Evolutionary conservation across 1,140 invertebrate genomes (phyloP).

Genomic region (Dinoponera quadriceps): DNA sequence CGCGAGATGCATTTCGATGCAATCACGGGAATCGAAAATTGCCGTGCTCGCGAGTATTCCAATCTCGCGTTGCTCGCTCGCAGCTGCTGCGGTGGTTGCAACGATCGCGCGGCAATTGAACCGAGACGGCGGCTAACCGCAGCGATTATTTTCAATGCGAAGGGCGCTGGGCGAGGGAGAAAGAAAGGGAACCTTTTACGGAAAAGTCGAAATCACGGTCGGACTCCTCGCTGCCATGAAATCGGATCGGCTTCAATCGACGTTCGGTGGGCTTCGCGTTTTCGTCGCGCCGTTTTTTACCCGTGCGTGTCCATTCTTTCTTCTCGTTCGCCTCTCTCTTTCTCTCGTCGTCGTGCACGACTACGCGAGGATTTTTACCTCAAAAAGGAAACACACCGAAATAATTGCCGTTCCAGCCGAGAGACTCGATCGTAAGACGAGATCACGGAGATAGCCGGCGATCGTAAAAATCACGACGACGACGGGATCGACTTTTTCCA

Average conservation of each 20-base stretch:
- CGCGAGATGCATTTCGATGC: neutral
- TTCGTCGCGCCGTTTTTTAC: conserved; percentile 53
- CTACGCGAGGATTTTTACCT: conserved; percentile 34
- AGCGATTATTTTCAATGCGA: conserved; percentile 64
- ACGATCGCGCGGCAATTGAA: conserved; percentile 59
- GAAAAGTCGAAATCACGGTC: conserved; percentile 55
- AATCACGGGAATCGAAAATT: conserved; percentile 46
- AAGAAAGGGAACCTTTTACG: conserved; percentile 34
- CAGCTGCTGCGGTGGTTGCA: conserved; percentile 32
- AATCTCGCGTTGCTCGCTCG: conserved; percentile 30
- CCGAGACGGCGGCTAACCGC: conserved; percentile 61
- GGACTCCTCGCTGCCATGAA: conserved; percentile 16
- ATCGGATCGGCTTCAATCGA: conserved; percentile 29
- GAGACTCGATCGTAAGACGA: neutral
- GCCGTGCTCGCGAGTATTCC: conserved; percentile 37
- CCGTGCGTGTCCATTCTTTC: neutral
- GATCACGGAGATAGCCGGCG: conserved; percentile 9
- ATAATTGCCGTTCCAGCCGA: neutral
- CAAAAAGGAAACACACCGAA: conserved; percentile 25
- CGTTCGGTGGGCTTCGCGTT: conserved; percentile 14
- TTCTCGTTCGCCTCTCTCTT: neutral
- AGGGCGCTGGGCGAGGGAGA: neutral
- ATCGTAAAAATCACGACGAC: conserved; percentile 20
- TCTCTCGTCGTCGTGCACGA: neutral
- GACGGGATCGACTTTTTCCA: neutral